Percentiles rank a stretch among this genome's conserved stretches.
phyloP scores from a whole-genome alignment of 2,888 invertebrate species.

The Noctuana brunneofusca region DNA sequence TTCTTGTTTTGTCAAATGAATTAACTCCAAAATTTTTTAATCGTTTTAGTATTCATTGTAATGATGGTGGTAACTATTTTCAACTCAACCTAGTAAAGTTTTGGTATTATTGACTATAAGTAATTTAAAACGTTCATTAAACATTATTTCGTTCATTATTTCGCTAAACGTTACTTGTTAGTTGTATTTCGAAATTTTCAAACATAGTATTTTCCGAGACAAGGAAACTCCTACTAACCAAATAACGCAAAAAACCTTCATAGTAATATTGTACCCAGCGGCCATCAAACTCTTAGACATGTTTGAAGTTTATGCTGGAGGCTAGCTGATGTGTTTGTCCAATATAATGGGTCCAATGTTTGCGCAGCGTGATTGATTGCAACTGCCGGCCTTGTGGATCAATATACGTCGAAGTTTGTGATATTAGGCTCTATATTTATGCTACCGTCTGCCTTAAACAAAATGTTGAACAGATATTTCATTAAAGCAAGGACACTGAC shows the following conservation, averaged over 20 bases:
- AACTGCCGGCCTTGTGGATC: slow-evolving; percentile 62
- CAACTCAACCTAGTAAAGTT: too few relatives aligned
- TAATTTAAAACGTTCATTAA: too few relatives aligned
- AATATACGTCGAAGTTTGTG: slow-evolving; percentile 46
- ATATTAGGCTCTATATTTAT: slow-evolving; percentile 34
- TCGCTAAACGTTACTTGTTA: too few relatives aligned
- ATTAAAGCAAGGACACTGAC: too few relatives aligned
- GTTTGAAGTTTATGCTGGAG: slow-evolving; percentile 51
- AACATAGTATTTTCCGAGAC: too few relatives aligned
- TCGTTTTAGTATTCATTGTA: too few relatives aligned
- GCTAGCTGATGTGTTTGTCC: slow-evolving; percentile 59
- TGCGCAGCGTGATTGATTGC: slow-evolving; percentile 70
- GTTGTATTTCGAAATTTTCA: too few relatives aligned
- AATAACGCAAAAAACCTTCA: neutral
- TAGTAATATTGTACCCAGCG: slow-evolving; percentile 10
- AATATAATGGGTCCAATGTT: slow-evolving; percentile 71
- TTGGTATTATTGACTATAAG: too few relatives aligned
- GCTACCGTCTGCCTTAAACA: slow-evolving; percentile 15
- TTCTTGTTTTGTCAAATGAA: too few relatives aligned
- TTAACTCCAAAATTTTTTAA: too few relatives aligned
- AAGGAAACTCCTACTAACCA: neutral
- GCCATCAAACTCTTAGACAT: slow-evolving; percentile 46
- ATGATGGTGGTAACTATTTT: too few relatives aligned
- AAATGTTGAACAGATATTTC: neutral
- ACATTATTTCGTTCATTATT: too few relatives aligned